A percentile compares a stretch with the other conserved stretches of the same genome.
Conservation (phyloP, 2,888 invertebrate genomes). For the Cephus nigrinus region DNA sequence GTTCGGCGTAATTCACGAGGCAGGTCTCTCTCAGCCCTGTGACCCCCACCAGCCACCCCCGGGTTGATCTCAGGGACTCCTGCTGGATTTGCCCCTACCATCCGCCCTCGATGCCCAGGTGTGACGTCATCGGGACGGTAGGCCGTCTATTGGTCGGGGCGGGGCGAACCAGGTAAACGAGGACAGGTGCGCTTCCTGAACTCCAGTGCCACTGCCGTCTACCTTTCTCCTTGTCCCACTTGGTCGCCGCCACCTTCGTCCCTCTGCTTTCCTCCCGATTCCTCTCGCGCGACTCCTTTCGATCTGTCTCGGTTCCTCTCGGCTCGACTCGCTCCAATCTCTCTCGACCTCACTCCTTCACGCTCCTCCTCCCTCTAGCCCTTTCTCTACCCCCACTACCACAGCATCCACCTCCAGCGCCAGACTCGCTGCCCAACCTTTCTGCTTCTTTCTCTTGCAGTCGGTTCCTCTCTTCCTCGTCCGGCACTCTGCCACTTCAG, state of each 20-base stretch:
- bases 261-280: constrained; percentile 11
- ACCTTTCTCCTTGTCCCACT: constrained; percentile 24
- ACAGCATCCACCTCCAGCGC: too few relatives aligned
- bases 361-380: too few relatives aligned
- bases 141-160: constrained; percentile 59
- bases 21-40: constrained; percentile 70
- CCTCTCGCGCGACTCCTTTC: constrained; percentile 4
- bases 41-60: constrained; percentile 59
- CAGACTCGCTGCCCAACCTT: too few relatives aligned
- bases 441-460: too few relatives aligned
- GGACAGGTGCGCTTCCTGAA: constrained; percentile 54
- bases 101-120: constrained; percentile 28
- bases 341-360: too few relatives aligned
- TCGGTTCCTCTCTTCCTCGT: too few relatives aligned
- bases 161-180: constrained; percentile 55
- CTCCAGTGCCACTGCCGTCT: constrained; percentile 16
- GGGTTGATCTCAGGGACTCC: constrained; percentile 17
- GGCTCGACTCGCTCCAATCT: too few relatives aligned
- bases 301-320: not conserved
- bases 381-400: too few relatives aligned
- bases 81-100: constrained; percentile 37
- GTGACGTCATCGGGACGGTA: constrained; percentile 49
- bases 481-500: too few relatives aligned
- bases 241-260: constrained; percentile 18
- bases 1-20: constrained; percentile 63